Evolutionary conservation across 2,113 vertebrate genomes (phyloP).

Genomic region (Entelurus aequoreus): DNA sequence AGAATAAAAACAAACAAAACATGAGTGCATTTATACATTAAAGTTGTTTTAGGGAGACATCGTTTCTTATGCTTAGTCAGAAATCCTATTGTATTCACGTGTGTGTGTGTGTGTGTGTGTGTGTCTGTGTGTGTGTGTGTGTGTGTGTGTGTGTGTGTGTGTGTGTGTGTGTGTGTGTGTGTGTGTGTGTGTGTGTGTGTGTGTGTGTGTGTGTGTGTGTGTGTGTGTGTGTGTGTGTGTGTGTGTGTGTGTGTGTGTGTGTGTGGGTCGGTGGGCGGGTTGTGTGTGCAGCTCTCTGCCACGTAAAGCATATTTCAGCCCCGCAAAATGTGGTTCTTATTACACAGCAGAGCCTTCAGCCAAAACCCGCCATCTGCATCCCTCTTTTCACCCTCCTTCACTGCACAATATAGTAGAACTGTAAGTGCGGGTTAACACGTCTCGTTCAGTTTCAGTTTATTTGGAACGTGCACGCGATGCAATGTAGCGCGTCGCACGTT

Average conservation of each 20-base stretch:
- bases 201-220: conserved; percentile 3
- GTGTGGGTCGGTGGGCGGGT: conserved; percentile 38
- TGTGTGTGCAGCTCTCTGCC: conserved; percentile 65
- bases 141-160: conserved; percentile 26
- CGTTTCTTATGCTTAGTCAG: background rate
- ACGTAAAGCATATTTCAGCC: conserved; percentile 76
- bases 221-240: conserved; percentile 1
- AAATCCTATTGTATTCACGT: background rate
- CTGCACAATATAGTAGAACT: background rate
- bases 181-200: conserved; percentile 21
- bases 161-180: conserved; percentile 13
- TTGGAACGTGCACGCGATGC: too few relatives aligned
- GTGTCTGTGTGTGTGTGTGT: conserved; percentile 4
- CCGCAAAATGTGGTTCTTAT: conserved; percentile 84
- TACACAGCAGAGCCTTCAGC: conserved; percentile 77
- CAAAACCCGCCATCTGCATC: conserved; percentile 73
- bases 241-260: background rate
- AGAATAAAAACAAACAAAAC: background rate
- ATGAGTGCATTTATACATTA: too few relatives aligned
- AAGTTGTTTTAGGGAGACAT: too few relatives aligned
- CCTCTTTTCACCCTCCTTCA: conserved; percentile 23
- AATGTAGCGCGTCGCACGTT: too few relatives aligned
- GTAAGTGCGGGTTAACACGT: too few relatives aligned
- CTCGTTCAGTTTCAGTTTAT: too few relatives aligned
- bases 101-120: background rate